phyloP scores from a whole-genome alignment of 92 coral and sea anemone genomes.

The Virgularia gustaviana region DNA sequence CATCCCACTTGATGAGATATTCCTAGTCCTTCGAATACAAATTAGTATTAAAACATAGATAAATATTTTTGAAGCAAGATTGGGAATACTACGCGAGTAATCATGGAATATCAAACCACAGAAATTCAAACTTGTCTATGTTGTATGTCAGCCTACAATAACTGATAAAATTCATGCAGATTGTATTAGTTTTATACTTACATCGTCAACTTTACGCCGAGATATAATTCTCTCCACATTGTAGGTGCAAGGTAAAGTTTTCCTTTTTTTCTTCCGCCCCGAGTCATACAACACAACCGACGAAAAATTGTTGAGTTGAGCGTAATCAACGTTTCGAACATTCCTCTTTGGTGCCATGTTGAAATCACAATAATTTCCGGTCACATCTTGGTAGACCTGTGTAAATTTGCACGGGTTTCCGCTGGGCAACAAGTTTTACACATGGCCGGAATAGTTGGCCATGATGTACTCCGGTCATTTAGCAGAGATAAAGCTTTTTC shows the following conservation, averaged over 20 bases:
- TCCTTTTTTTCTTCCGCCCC: not conserved
- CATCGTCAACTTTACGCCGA: constrained; percentile 20
- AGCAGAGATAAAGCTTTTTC: too few species aligned
- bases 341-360: constrained; percentile 4
- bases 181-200: constrained; percentile 6
- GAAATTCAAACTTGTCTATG: too few species aligned
- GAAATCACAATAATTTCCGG: too few species aligned
- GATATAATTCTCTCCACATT: constrained; percentile 30
- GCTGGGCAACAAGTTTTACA: not conserved
- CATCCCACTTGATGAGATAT: not conserved
- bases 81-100: too few species aligned
- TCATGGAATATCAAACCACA: too few species aligned
- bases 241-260: not conserved
- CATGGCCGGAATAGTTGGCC: not conserved
- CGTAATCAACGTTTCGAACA: not conserved
- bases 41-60: too few species aligned
- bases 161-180: too few species aligned
- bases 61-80: too few species aligned
- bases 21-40: not conserved
- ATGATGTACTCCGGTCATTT: too few species aligned
- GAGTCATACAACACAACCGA: not conserved
- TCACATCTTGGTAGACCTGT: not conserved
- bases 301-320: constrained; percentile 1
- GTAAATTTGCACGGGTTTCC: not conserved
- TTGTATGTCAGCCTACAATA: too few species aligned